phyloP scores from a whole-genome alignment of 2,888 invertebrate species.

The Yponomeuta sedellus region DNA sequence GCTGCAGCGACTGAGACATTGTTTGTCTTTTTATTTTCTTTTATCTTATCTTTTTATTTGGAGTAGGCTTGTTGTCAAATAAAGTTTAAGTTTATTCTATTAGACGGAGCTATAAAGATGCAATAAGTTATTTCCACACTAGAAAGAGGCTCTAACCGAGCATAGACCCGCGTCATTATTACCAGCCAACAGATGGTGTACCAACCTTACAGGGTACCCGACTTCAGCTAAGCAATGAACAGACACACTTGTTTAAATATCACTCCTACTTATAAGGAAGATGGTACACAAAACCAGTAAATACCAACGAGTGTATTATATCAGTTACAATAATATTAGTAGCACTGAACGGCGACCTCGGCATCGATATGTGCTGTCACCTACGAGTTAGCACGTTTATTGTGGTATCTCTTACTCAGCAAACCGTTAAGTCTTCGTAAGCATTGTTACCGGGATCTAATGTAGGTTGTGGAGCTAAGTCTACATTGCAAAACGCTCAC shows the following conservation, averaged over 20 bases:
- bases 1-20: too few species aligned
- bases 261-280: conserved; percentile 25
- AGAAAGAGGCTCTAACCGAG: background rate
- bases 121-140: background rate
- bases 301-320: background rate
- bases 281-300: conserved; percentile 4
- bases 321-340: background rate
- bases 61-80: too few species aligned
- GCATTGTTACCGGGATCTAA: background rate
- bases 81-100: too few species aligned
- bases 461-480: too few species aligned
- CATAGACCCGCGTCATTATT: background rate
- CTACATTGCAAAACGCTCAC: too few species aligned
- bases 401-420: background rate
- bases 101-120: background rate
- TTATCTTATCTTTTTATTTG: too few species aligned
- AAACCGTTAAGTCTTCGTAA: background rate
- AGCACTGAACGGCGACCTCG: conserved; percentile 32
- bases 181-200: background rate
- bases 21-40: too few species aligned
- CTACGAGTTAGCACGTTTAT: background rate
- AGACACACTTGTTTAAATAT: conserved; percentile 27
- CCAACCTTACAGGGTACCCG: background rate
- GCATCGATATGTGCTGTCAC: conserved; percentile 31
- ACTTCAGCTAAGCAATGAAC: conserved; percentile 11